phyloP scores from a whole-genome alignment of 2,888 invertebrate genomes.

The Oxytorus armatus region DNA sequence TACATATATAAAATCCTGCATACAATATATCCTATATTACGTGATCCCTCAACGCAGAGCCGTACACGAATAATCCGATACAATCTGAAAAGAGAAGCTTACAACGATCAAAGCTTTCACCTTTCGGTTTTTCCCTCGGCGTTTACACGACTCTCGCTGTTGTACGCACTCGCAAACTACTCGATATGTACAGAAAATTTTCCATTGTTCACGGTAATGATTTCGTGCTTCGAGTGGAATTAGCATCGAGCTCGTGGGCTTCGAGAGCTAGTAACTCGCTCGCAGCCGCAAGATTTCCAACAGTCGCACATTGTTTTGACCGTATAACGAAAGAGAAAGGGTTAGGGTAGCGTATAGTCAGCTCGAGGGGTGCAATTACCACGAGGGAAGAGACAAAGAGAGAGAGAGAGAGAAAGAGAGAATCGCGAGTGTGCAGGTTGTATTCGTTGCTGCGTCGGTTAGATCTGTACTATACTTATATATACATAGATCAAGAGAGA shows the following conservation, averaged over 20 bases:
- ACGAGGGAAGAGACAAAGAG: too few relatives aligned
- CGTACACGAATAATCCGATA: constrained; percentile 38
- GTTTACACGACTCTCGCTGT: not conserved
- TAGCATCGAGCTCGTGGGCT: constrained; percentile 12
- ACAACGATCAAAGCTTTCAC: constrained; percentile 30
- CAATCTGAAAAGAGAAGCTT: constrained; percentile 8
- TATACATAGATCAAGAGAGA: not conserved
- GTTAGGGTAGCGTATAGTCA: constrained; percentile 22
- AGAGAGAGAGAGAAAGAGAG: too few relatives aligned
- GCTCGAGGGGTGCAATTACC: constrained; percentile 49
- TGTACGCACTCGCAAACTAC: not conserved
- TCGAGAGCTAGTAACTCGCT: constrained; percentile 42
- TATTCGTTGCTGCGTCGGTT: constrained; percentile 54
- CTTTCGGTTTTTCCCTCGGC: not conserved
- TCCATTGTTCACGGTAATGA: constrained; percentile 47
- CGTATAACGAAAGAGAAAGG: constrained; percentile 14
- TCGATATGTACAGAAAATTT: constrained; percentile 1
- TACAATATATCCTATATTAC: constrained; percentile 29
- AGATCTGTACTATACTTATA: not conserved
- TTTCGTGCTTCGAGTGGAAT: constrained; percentile 52
- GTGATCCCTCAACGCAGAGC: too few relatives aligned
- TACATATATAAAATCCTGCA: constrained; percentile 25
- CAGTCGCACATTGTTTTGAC: constrained; percentile 56
- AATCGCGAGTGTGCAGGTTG: constrained; percentile 22
- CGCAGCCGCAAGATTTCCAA: not conserved